Evolutionary conservation across 1,140 invertebrate species (phyloP), one percentile per base, ranked within the genome.

Genomic region (Nasonia longicornis): DNA sequence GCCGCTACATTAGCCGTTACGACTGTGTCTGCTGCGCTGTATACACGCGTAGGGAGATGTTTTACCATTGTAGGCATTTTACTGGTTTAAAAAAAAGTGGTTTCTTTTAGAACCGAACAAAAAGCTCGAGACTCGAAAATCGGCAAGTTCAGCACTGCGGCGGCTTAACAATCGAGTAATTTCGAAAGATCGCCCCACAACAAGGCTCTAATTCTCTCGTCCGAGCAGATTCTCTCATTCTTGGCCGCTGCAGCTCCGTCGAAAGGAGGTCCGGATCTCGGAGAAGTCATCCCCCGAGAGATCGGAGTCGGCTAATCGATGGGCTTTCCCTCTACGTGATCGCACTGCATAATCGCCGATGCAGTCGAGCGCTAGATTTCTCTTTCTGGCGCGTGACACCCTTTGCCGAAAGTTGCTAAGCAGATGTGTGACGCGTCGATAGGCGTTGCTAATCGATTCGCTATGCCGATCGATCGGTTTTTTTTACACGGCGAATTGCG

Each of bases 301-400:
- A 77, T 77, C 66, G 8, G 22, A 35, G 7, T 48, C 7, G 67
- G 16, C n/a, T 75, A 80, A 75, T 75, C 64, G 72, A 80, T 74
- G 71, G 16, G 0, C 22, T 52, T 69, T 75, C 12, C 52, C 48
- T 75, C 16, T 74, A 80, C 79, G 79, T 69, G 79, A 80, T 70
- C 70, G 38, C 63, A 58, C 29, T 72, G 38, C 31, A 73, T 64
- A 52, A 64, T 79, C 58, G 7, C 3, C 3, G 58, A 4, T 42
- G 38, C 38, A 42, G 38, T 11, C 45, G 3, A 20, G 20, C 42
- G 38, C 4, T 58, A 22, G 45, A 76, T 64, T 76, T 64, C 72
- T 74, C 45, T 63, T 58, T 52, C 26, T 48, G 48, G 29, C 48
- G 3, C 20, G 48, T 63, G 63, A 77, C 42, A 70, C 42, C 77